Evolutionary conservation across 2,888 invertebrate genomes (phyloP).

Genomic region (Dilophus febrilis): DNA sequence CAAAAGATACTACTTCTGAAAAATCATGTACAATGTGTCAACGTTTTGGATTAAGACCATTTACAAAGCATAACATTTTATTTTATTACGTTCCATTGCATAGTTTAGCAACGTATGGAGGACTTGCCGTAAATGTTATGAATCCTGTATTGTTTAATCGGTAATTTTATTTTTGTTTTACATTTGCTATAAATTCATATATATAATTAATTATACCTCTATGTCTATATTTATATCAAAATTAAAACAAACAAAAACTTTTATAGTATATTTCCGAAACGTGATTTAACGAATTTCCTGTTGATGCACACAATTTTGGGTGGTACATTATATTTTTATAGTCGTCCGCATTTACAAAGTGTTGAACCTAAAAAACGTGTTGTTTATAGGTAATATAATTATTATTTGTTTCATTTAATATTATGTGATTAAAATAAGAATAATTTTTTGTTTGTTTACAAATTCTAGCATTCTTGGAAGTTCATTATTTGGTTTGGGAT

Average conservation of each 20-base stretch:
- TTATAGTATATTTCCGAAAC: constrained; percentile 51
- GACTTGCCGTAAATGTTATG: constrained; percentile 68
- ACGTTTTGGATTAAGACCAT: constrained; percentile 38
- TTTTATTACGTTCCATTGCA: constrained; percentile 61
- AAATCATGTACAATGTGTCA: constrained; percentile 21
- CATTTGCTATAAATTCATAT: not conserved
- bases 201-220: not conserved
- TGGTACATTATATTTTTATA: constrained; percentile 66
- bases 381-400: constrained; percentile 41
- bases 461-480: constrained; percentile 41
- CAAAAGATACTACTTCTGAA: too few relatives aligned
- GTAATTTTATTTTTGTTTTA: constrained; percentile 22
- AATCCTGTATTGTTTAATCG: constrained; percentile 61
- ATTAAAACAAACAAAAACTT: too few relatives aligned
- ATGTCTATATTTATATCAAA: not conserved
- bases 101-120: constrained; percentile 59
- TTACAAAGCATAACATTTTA: constrained; percentile 51
- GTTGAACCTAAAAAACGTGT: constrained; percentile 42
- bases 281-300: constrained; percentile 66
- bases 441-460: constrained; percentile 7
- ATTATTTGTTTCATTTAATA: constrained; percentile 10
- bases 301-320: constrained; percentile 68
- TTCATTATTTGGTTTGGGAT: constrained; percentile 74
- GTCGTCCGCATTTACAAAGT: constrained; percentile 55
- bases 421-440: constrained; percentile 2